Conservation (phyloP, 2,113 vertebrate genomes). For the Pangasianodon gigas region DNA sequence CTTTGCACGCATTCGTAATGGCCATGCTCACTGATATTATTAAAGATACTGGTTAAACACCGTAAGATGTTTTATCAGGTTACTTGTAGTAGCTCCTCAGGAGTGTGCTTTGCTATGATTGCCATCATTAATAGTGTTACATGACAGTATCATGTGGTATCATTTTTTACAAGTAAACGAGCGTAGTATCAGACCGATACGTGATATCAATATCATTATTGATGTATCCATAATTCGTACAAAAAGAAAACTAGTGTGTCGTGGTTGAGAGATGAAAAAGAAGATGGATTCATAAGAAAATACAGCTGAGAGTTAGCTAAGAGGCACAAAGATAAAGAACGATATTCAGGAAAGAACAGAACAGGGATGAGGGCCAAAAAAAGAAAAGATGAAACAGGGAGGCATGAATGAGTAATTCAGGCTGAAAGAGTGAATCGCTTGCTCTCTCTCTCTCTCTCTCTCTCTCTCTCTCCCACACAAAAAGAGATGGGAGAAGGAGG, state of each 20-base stretch:
- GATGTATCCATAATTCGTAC: neutral
- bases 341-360: slow-evolving; percentile 11
- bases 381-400: slow-evolving; percentile 54
- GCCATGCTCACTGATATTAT: too few relatives aligned
- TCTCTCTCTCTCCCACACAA: slow-evolving; percentile 72
- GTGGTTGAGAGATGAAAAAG: neutral
- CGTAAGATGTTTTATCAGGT: neutral
- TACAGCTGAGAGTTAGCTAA: neutral
- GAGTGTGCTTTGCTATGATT: neutral
- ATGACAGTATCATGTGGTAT: neutral
- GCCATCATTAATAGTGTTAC: neutral
- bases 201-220: neutral
- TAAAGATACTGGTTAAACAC: neutral
- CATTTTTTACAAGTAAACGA: neutral
- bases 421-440: slow-evolving; percentile 72
- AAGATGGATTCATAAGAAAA: neutral
- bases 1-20: neutral
- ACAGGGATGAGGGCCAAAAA: slow-evolving; percentile 12
- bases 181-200: neutral
- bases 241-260: neutral
- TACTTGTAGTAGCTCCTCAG: neutral
- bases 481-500: slow-evolving; percentile 55
- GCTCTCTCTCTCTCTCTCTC: slow-evolving; percentile 63
- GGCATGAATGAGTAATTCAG: slow-evolving; percentile 71
- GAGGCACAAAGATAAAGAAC: neutral